Base-by-base conservation (phyloP, 2,113 vertebrate species). In the Coptodon bakossiorum region DNA sequence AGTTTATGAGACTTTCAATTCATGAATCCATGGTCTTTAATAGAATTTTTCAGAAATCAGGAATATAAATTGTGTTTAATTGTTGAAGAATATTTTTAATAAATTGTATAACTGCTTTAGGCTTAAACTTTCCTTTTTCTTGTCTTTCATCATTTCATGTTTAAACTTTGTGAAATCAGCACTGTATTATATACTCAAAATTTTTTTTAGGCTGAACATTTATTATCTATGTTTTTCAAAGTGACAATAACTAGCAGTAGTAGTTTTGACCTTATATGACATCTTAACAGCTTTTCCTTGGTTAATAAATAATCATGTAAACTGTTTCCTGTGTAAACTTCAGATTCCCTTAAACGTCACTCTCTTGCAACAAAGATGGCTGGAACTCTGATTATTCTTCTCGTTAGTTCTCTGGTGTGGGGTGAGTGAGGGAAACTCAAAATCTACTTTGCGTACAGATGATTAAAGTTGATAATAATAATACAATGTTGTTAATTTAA, bases 1-100 rank as follows among this genome's bases (percentile, higher is more conserved):
- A 1, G 0, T 13, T 68, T 12, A 6, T 31, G 24, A 12, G 5
- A 19, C 24, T 24, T 0, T 56, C 0, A 24, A 7, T 22, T 24
- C 53, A 43, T 2, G 14, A 79, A 11, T 22, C 14, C 17, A 1
- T 0, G 0, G 14, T n/a, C 1, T 5, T 50, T 9, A 9, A 1
- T 9, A 45, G 13, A 43, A 4, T 17, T 24, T 45, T 27, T 16
- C 11, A 4, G 22, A 56, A 56, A 56, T 73, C 12, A 45, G 68
- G 45, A 73, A 13, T 1, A 56, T 27, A 56, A 56, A 56, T 13
- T 56, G 1, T 24, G 11, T 13, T 56, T 56, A 24, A 4, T 24
- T 56, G 3, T 24, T 56, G 53, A 56, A 4, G 2, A 12, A 56
- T 24, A 56, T 54, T 56, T 56, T 24, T 24, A 24, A 56, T 24